phyloP scores from a whole-genome alignment of 2,888 invertebrate species.

The Sarcophaga variegata region DNA sequence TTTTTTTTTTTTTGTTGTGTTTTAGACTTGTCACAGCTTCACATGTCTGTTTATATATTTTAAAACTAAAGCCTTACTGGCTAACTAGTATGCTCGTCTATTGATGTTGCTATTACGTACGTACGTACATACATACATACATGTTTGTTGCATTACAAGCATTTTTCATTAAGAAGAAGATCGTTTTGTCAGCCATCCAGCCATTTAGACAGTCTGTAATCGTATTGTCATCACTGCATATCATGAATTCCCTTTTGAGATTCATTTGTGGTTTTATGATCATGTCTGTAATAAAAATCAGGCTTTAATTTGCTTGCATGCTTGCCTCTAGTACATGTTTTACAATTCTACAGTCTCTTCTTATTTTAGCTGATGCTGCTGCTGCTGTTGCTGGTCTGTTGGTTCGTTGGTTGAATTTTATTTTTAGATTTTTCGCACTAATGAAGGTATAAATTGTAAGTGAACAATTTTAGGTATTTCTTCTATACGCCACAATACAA shows the following conservation, averaged over 20 bases:
- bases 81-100: neutral
- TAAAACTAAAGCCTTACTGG: too few relatives aligned
- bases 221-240: slow-evolving; percentile 68
- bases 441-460: slow-evolving; percentile 56
- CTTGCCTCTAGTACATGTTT: slow-evolving; percentile 52
- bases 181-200: slow-evolving; percentile 67
- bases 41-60: slow-evolving; percentile 15
- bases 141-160: slow-evolving; percentile 30
- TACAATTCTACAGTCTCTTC: slow-evolving; percentile 22
- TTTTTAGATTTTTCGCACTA: slow-evolving; percentile 12
- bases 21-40: slow-evolving; percentile 42
- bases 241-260: slow-evolving; percentile 68
- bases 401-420: too few relatives aligned
- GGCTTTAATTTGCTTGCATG: slow-evolving; percentile 65
- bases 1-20: neutral
- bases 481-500: slow-evolving; percentile 31
- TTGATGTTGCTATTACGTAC: slow-evolving; percentile 25
- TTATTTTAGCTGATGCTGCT: neutral
- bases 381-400: neutral
- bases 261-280: slow-evolving; percentile 67
- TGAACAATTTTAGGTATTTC: slow-evolving; percentile 58
- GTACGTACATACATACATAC: too few relatives aligned
- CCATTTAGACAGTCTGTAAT: slow-evolving; percentile 64
- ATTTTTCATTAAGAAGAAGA: slow-evolving; percentile 48
- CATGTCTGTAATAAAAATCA: slow-evolving; percentile 67